Conservation (phyloP, 2,888 invertebrate species). For the Ochropacha duplaris region DNA sequence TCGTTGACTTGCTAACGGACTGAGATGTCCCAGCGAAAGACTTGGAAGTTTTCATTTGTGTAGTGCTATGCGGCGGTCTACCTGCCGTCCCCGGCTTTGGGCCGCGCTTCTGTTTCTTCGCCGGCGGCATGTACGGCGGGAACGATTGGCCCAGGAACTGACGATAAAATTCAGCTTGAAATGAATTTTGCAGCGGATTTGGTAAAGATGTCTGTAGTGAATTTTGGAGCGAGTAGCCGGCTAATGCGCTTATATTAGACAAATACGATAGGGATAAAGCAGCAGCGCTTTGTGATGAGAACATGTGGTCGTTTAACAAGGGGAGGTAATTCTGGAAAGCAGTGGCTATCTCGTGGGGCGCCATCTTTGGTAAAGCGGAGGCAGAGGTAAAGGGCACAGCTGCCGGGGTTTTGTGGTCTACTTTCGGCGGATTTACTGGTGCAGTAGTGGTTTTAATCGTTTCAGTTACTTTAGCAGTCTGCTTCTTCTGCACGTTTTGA, state of each 20-base stretch:
- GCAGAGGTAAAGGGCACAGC: conserved; percentile 22
- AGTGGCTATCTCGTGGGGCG: conserved; percentile 62
- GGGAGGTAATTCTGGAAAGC: conserved; percentile 70
- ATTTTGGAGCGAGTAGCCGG: conserved; percentile 60
- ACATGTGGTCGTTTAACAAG: conserved; percentile 61
- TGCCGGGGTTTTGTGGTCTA: conserved; percentile 42
- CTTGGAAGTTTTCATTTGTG: conserved; percentile 43
- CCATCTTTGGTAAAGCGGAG: conserved; percentile 57
- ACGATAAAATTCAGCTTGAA: conserved; percentile 73
- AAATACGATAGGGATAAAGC: conserved; percentile 64
- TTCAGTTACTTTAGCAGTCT: conserved; percentile 50
- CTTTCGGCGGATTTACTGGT: conserved; percentile 33
- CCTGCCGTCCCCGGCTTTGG: conserved; percentile 45
- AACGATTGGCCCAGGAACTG: conserved; percentile 63
- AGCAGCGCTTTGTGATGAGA: conserved; percentile 67
- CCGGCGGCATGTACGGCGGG: conserved; percentile 58
- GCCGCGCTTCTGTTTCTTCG: conserved; percentile 69
- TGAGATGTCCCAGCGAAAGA: conserved; percentile 36
- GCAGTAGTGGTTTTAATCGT: conserved; percentile 33
- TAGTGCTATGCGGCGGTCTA: conserved; percentile 23
- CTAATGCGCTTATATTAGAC: conserved; percentile 63
- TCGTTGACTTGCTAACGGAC: conserved; percentile 38
- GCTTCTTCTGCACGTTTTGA: conserved; percentile 67
- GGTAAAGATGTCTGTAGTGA: conserved; percentile 58
- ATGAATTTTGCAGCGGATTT: conserved; percentile 57